phyloP scores from a whole-genome alignment of 1,140 invertebrate species.

The Zaprionus tsacasi region DNA sequence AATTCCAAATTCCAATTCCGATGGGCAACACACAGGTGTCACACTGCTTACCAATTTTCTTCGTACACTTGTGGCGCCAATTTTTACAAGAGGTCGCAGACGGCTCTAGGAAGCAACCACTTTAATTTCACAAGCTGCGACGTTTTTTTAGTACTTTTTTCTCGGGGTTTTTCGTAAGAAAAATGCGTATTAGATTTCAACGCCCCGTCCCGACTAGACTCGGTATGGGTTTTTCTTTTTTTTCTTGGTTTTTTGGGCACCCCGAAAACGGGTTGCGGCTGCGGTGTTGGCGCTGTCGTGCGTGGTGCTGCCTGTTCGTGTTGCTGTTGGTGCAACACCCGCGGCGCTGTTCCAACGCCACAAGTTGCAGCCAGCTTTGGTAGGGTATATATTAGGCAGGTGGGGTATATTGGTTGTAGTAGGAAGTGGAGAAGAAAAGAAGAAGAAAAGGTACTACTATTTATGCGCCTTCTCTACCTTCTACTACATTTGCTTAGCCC shows the following conservation, averaged over 20 bases:
- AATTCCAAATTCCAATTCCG: slow-evolving; percentile 8
- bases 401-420: slow-evolving; percentile 1
- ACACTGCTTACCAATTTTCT: slow-evolving; percentile 7
- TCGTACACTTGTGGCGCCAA: slow-evolving; percentile 54
- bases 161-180: slow-evolving; percentile 36
- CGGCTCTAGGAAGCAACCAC: slow-evolving; percentile 64
- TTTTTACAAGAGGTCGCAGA: slow-evolving; percentile 38
- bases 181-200: slow-evolving; percentile 73
- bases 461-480: too few species aligned
- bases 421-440: background rate
- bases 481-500: too few species aligned
- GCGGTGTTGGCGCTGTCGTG: slow-evolving; percentile 10
- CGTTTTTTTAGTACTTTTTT: background rate
- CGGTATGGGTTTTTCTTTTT: background rate
- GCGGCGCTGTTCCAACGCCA: slow-evolving; percentile 46
- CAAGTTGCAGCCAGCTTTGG: slow-evolving; percentile 19
- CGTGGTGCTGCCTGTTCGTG: slow-evolving; percentile 23
- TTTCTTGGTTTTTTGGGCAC: slow-evolving; percentile 17
- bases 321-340: slow-evolving; percentile 51
- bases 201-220: slow-evolving; percentile 12
- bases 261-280: slow-evolving; percentile 58
- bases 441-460: background rate
- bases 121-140: slow-evolving; percentile 27
- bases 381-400: background rate
- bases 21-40: background rate